Percentiles rank a stretch among this genome's conserved stretches.
phyloP scores from a whole-genome alignment of 2,888 invertebrate genomes.

The Atrina japonica region DNA sequence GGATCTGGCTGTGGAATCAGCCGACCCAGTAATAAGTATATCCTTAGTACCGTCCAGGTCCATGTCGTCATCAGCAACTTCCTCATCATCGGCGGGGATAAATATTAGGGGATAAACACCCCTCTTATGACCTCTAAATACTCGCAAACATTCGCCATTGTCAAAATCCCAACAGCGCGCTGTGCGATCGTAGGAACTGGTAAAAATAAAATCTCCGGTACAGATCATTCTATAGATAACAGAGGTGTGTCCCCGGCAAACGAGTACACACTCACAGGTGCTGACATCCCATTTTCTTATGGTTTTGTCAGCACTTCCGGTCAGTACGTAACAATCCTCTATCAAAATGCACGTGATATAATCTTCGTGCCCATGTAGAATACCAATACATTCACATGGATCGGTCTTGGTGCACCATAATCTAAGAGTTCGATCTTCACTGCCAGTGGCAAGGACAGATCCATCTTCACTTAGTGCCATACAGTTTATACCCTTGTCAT shows the following conservation, averaged over 20 bases:
- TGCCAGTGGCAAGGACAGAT: constrained; percentile 82
- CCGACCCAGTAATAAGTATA: constrained; percentile 79
- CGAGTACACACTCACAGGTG: constrained; percentile 81
- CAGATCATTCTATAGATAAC: constrained; percentile 81
- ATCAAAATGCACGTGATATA: constrained; percentile 82
- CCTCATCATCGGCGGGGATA: constrained; percentile 80
- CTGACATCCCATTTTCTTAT: constrained; percentile 83
- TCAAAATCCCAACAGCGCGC: constrained; percentile 82
- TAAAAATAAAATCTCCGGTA: constrained; percentile 81
- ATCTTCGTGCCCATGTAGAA: constrained; percentile 81
- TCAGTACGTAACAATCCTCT: constrained; percentile 81
- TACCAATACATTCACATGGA: constrained; percentile 81
- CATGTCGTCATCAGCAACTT: constrained; percentile 62
- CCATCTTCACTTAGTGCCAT: constrained; percentile 82
- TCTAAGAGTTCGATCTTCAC: constrained; percentile 81
- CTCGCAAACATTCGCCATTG: constrained; percentile 79
- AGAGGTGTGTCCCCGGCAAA: constrained; percentile 81
- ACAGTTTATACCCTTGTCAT: constrained; percentile 82
- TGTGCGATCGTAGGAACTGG: constrained; percentile 79
- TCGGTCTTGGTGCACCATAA: constrained; percentile 82
- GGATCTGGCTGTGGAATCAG: constrained; percentile 79
- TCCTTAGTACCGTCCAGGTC: constrained; percentile 76
- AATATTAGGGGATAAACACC: constrained; percentile 82
- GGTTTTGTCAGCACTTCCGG: constrained; percentile 82
- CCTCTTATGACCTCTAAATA: constrained; percentile 81